These are phyloP conservation scores for Tetragnatha montana DNA, from an alignment of 2,888 invertebrate species.

Conservation along the genomic window DNA sequence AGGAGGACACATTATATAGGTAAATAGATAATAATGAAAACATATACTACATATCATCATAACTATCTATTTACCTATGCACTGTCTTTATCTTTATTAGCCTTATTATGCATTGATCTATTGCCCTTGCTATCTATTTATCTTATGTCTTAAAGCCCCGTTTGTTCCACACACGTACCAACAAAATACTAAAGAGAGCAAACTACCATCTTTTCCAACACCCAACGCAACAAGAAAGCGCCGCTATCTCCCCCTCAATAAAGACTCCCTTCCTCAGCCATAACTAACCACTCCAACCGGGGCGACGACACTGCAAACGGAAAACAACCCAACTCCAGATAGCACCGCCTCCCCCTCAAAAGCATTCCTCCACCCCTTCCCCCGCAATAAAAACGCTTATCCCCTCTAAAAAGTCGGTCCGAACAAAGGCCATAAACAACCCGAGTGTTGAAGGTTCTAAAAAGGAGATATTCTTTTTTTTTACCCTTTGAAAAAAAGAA, in stretches of 20 bases:
- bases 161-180: not conserved
- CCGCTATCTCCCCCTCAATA: constrained; percentile 13
- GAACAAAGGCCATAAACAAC: constrained; percentile 60
- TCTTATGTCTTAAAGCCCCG: constrained; percentile 9
- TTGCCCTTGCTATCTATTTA: not conserved
- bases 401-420: constrained; percentile 35
- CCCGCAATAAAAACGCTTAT: constrained; percentile 60
- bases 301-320: constrained; percentile 2
- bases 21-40: no score
- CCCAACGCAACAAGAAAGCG: not conserved
- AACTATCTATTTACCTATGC: not conserved
- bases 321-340: not conserved
- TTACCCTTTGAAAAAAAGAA: no score
- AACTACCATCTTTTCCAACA: not conserved
- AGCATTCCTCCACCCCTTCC: constrained; percentile 5
- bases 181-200: not conserved
- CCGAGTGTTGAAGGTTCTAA: constrained; percentile 48
- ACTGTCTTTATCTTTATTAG: not conserved
- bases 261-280: not conserved
- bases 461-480: constrained; percentile 24
- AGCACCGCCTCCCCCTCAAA: not conserved
- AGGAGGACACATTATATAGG: no score
- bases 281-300: constrained; percentile 36
- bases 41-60: no score
- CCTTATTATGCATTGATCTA: not conserved